phyloP scores from a whole-genome alignment of 2,113 vertebrate genomes.

The Myotis lucifugus region DNA sequence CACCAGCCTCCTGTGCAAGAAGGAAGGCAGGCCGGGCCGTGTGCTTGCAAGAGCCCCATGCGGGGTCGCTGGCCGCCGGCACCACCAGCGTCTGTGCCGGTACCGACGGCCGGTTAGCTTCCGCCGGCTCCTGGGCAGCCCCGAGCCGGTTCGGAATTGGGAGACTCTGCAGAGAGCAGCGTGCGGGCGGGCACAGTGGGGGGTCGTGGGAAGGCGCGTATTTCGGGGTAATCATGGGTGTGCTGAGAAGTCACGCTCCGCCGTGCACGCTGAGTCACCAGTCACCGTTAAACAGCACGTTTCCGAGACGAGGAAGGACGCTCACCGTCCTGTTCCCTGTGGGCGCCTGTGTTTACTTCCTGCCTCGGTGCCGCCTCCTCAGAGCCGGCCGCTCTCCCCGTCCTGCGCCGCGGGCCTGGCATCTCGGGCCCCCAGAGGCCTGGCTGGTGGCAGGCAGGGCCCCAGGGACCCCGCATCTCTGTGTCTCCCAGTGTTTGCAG shows the following conservation, averaged over 20 bases:
- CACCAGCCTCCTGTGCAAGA: no score
- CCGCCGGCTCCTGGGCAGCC: constrained; percentile 84
- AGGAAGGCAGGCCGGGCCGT: no score
- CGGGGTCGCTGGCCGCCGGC: no score
- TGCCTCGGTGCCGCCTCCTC: background rate
- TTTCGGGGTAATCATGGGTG: constrained; percentile 11
- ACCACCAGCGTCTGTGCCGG: no score
- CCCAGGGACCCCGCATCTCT: background rate
- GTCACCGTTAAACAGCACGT: background rate
- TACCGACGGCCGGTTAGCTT: no score
- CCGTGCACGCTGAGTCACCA: constrained; percentile 36
- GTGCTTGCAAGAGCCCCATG: no score
- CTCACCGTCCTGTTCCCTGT: background rate
- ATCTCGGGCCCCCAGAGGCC: background rate
- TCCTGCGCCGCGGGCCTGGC: background rate
- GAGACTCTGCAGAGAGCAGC: constrained; percentile 64
- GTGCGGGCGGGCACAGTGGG: background rate
- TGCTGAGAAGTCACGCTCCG: background rate
- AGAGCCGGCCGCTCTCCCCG: background rate
- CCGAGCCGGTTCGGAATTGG: constrained; percentile 64
- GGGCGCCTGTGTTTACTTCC: background rate
- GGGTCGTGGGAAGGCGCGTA: background rate
- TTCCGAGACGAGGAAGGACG: background rate
- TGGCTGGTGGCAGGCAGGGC: background rate
- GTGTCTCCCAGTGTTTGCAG: background rate